These are phyloP conservation scores for Caenorhabditis becei DNA, from an alignment of 2,888 invertebrate genomes.

Conservation along the genomic window DNA sequence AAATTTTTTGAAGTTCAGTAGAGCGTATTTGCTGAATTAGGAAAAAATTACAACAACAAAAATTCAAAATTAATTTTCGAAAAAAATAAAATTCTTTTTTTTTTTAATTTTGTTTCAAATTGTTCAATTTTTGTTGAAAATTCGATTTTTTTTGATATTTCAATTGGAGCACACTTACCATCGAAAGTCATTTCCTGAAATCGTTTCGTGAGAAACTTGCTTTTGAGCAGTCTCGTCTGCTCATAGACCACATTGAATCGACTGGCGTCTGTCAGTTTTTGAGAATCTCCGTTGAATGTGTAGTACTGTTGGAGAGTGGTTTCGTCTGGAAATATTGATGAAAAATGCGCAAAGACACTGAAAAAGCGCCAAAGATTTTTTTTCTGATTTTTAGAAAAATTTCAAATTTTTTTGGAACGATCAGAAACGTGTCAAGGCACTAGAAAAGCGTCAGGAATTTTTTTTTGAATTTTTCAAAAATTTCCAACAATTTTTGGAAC, in stretches of 20 bases:
- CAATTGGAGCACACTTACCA: constrained; percentile 10
- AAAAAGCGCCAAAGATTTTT: background rate
- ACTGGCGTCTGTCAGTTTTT: constrained; percentile 47
- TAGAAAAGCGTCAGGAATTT: too few relatives aligned
- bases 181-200: constrained; percentile 55
- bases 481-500: too few relatives aligned
- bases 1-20: background rate
- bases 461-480: too few relatives aligned
- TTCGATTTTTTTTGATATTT: background rate
- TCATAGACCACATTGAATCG: constrained; percentile 61
- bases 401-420: too few relatives aligned
- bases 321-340: constrained; percentile 44
- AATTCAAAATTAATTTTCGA: background rate
- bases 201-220: constrained; percentile 53
- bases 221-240: constrained; percentile 58
- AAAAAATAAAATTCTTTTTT: too few relatives aligned
- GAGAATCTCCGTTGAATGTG: constrained; percentile 56
- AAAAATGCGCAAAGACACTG: background rate
- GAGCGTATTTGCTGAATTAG: too few relatives aligned
- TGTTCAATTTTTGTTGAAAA: background rate
- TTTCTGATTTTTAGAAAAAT: too few relatives aligned
- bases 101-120: too few relatives aligned
- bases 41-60: too few relatives aligned
- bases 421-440: too few relatives aligned
- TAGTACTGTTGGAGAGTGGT: constrained; percentile 62